Percentiles rank a stretch among this genome's conserved stretches.
These are phyloP conservation scores for Amiota minor DNA, from an alignment of 2,888 invertebrate genomes.

Conservation along the genomic window DNA sequence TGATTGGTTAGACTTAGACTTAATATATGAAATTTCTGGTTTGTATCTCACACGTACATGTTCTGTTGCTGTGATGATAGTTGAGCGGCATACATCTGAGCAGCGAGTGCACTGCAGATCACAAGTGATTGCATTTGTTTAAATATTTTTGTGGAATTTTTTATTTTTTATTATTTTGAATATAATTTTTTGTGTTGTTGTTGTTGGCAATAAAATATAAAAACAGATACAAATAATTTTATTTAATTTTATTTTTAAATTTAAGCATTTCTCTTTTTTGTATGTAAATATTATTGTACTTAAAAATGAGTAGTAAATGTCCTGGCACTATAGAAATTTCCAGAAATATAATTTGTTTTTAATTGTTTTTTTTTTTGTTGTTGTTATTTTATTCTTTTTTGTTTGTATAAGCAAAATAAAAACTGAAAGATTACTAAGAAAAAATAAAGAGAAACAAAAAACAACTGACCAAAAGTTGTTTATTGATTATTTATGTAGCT, in stretches of 20 bases:
- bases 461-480: neutral
- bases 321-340: constrained; percentile 71
- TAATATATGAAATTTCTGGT: constrained; percentile 39
- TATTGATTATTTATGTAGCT: too few relatives aligned
- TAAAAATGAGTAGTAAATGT: constrained; percentile 55
- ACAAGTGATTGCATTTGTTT: too few relatives aligned
- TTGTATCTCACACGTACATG: constrained; percentile 82
- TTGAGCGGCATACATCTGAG: constrained; percentile 95
- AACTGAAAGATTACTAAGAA: neutral
- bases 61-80: constrained; percentile 93
- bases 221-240: constrained; percentile 28
- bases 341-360: constrained; percentile 44
- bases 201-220: constrained; percentile 32
- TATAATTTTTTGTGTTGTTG: constrained; percentile 4
- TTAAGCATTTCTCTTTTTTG: constrained; percentile 25
- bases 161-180: too few relatives aligned
- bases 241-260: constrained; percentile 1
- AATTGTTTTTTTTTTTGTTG: too few relatives aligned
- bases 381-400: neutral
- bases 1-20: neutral
- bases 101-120: constrained; percentile 90
- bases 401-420: neutral
- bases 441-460: neutral
- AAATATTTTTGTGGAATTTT: too few relatives aligned
- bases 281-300: too few relatives aligned